Conservation (phyloP, 2,113 vertebrate genomes). For the Notarius lentiginosus region DNA sequence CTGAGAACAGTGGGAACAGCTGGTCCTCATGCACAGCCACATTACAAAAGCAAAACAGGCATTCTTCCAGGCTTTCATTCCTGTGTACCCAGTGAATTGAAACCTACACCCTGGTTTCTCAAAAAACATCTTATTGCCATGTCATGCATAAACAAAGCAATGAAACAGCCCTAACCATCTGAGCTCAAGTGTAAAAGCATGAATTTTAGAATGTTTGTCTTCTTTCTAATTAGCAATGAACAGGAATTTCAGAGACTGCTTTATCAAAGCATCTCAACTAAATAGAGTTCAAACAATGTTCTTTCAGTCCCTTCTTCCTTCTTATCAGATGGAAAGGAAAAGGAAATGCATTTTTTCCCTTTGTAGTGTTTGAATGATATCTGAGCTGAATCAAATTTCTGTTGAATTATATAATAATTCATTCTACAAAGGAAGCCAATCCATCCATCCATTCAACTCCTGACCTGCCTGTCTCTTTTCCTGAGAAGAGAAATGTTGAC, state of each 20-base stretch:
- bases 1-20: conserved; percentile 24
- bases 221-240: not conserved
- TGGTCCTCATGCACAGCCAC: conserved; percentile 14
- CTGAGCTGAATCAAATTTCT: not conserved
- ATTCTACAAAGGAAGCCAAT: not conserved
- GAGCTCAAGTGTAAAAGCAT: not conserved
- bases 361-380: conserved; percentile 6
- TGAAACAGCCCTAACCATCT: not conserved
- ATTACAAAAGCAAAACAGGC: conserved; percentile 18
- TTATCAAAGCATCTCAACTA: not conserved
- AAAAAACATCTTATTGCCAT: conserved; percentile 22
- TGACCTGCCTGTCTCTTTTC: not conserved
- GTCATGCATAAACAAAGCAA: conserved; percentile 15
- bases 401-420: not conserved
- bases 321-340: not conserved
- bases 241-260: not conserved
- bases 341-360: not conserved
- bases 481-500: not conserved
- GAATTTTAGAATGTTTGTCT: not conserved
- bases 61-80: conserved; percentile 14
- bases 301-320: not conserved
- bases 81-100: not conserved
- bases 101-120: conserved; percentile 29
- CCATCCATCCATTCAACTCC: not conserved
- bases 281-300: not conserved